Evolutionary conservation across 2,113 vertebrate species (phyloP).

Genomic region (Ciconia maguari): DNA sequence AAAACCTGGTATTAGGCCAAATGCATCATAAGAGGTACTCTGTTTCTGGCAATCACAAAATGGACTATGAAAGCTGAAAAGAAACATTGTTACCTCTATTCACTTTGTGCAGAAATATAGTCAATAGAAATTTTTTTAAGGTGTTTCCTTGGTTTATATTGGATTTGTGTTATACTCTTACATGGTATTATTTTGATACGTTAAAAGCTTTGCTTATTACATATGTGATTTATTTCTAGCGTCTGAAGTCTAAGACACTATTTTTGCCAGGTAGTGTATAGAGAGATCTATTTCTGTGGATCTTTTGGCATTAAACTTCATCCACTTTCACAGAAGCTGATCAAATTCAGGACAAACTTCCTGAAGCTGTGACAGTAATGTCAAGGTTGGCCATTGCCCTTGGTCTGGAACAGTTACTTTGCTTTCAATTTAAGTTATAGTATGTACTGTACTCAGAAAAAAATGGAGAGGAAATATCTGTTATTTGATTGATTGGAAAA

Average conservation of each 20-base stretch:
- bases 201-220: not conserved
- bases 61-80: not conserved
- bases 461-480: not conserved
- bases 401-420: not conserved
- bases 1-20: not conserved
- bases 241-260: not conserved
- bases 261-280: not conserved
- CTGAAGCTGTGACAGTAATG: not conserved
- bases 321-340: not conserved
- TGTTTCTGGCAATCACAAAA: not conserved
- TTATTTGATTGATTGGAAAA: not conserved
- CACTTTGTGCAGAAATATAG: not conserved
- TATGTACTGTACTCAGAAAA: not conserved
- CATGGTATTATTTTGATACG: not conserved
- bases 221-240: not conserved
- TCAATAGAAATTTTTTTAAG: not conserved
- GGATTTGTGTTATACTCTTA: not conserved
- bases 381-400: not conserved
- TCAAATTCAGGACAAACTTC: not conserved
- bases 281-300: not conserved
- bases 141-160: not conserved
- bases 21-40: not conserved
- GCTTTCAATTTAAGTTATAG: not conserved
- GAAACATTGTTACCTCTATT: not conserved
- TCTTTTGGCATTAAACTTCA: not conserved